These are phyloP conservation scores for Pristionchus maxplancki DNA, from an alignment of 2,888 invertebrate species.

Conservation along the genomic window DNA sequence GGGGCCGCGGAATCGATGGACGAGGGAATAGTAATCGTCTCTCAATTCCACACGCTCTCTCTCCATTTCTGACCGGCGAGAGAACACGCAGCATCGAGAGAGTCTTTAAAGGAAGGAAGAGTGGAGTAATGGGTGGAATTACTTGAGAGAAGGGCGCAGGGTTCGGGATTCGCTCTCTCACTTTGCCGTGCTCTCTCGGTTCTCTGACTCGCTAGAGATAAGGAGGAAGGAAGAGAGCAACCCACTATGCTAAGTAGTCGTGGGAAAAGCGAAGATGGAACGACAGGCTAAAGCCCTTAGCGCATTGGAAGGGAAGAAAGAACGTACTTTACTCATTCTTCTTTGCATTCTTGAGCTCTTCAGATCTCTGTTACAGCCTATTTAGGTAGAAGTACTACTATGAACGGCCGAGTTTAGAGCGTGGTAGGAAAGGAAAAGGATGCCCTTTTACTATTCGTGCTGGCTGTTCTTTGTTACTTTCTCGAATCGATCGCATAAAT, in stretches of 20 bases:
- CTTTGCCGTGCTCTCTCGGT: not conserved
- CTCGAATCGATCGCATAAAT: too few relatives aligned
- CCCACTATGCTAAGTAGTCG: not conserved
- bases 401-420: too few relatives aligned
- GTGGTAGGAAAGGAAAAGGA: too few relatives aligned
- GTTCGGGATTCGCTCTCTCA: not conserved
- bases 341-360: too few relatives aligned
- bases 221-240: not conserved
- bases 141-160: not conserved
- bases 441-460: too few relatives aligned
- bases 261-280: not conserved
- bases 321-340: too few relatives aligned
- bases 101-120: constrained; percentile 45
- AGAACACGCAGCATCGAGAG: not conserved
- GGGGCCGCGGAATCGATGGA: constrained; percentile 24
- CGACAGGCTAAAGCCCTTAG: not conserved
- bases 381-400: too few relatives aligned
- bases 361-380: too few relatives aligned
- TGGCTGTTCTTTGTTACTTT: too few relatives aligned
- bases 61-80: too few relatives aligned
- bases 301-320: too few relatives aligned
- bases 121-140: constrained; percentile 17
- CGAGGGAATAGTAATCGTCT: not conserved
- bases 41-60: too few relatives aligned
- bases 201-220: not conserved